phyloP scores from a whole-genome alignment of 2,113 vertebrate species.

The Lipophrys pholis region DNA sequence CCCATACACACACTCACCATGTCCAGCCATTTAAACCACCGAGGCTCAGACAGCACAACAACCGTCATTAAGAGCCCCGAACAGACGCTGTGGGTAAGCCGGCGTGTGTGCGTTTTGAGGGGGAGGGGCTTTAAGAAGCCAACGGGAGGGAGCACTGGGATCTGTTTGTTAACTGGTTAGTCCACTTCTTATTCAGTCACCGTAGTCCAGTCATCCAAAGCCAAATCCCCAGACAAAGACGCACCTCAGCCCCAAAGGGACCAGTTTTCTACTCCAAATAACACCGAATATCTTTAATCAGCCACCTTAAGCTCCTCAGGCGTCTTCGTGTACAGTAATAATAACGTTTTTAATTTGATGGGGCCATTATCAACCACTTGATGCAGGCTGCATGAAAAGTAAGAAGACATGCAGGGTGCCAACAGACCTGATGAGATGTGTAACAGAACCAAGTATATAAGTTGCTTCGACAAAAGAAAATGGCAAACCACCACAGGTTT shows the following conservation, averaged over 20 bases:
- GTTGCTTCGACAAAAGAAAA: too few species aligned
- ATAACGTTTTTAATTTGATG: too few species aligned
- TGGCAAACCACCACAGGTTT: too few species aligned
- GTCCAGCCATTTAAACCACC: slow-evolving; percentile 70
- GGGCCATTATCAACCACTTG: too few species aligned
- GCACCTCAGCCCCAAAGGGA: not conserved
- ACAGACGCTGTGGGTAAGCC: slow-evolving; percentile 55
- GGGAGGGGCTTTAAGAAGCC: slow-evolving; percentile 32
- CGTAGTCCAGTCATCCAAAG: not conserved
- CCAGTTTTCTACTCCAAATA: not conserved
- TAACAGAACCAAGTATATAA: too few species aligned
- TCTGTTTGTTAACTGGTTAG: slow-evolving; percentile 3
- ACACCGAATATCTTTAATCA: too few species aligned
- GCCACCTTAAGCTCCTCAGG: too few species aligned
- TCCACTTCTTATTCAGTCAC: slow-evolving; percentile 17
- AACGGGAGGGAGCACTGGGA: slow-evolving; percentile 7
- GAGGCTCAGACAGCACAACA: slow-evolving; percentile 78
- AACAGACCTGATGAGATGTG: too few species aligned
- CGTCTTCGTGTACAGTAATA: too few species aligned
- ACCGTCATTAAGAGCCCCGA: slow-evolving; percentile 69
- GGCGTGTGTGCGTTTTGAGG: not conserved
- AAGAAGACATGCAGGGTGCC: too few species aligned
- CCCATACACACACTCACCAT: slow-evolving; percentile 22
- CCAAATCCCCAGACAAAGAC: too few species aligned
- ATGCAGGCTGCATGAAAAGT: too few species aligned